phyloP scores from a whole-genome alignment of 2,888 invertebrate genomes.

The Pristionchus entomophagus region DNA sequence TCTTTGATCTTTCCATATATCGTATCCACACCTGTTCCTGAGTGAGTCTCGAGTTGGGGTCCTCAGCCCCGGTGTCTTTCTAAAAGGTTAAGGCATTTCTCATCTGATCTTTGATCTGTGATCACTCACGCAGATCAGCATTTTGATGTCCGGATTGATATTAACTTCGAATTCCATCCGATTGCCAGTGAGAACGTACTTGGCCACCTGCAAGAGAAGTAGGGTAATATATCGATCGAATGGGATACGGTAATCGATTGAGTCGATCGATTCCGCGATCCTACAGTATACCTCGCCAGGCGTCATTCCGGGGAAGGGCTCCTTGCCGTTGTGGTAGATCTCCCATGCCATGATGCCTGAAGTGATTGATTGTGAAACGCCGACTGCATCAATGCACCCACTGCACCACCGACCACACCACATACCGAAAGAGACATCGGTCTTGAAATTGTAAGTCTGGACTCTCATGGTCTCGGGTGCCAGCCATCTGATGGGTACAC shows the following conservation, averaged over 20 bases:
- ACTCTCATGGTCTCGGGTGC: slow-evolving; percentile 27
- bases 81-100: neutral
- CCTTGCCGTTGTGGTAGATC: slow-evolving; percentile 45
- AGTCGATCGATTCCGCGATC: neutral
- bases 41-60: neutral
- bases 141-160: neutral
- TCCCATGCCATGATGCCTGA: slow-evolving; percentile 42
- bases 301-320: slow-evolving; percentile 30
- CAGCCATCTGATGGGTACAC: slow-evolving; percentile 49
- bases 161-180: slow-evolving; percentile 25
- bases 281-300: slow-evolving; percentile 36
- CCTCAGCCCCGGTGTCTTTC: neutral
- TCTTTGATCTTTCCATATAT: neutral
- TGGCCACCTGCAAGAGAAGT: neutral
- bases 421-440: slow-evolving; percentile 1
- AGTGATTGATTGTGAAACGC: neutral
- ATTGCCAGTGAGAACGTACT: neutral
- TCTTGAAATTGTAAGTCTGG: slow-evolving; percentile 14
- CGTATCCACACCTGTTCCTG: neutral
- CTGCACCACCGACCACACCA: slow-evolving; percentile 5
- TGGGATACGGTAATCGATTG: neutral
- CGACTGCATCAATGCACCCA: neutral
- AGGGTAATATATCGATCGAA: neutral
- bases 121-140: slow-evolving; percentile 1
- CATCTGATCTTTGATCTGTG: slow-evolving; percentile 25